phyloP scores from a whole-genome alignment of 2,888 invertebrate genomes.

The Octodonta nipae region DNA sequence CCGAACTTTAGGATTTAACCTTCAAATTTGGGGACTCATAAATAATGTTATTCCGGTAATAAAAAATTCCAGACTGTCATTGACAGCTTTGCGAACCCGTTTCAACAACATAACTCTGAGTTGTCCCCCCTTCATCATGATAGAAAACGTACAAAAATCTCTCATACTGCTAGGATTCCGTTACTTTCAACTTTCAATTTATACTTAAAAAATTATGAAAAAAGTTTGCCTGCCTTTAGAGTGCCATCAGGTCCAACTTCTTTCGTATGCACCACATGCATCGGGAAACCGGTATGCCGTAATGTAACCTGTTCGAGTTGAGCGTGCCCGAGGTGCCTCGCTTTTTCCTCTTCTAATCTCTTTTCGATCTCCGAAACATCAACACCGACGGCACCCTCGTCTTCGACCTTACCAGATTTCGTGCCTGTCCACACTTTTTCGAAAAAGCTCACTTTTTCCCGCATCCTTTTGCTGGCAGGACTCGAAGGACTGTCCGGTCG shows the following conservation, averaged over 20 bases:
- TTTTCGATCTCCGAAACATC: background rate
- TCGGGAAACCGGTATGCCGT: conserved; percentile 40
- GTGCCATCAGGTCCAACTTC: conserved; percentile 30
- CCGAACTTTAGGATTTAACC: too few relatives aligned
- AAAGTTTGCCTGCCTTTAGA: conserved; percentile 32
- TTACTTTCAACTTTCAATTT: too few relatives aligned
- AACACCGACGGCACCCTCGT: background rate
- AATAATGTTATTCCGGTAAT: too few relatives aligned
- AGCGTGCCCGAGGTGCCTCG: conserved; percentile 17
- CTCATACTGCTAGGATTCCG: too few relatives aligned
- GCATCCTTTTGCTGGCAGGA: conserved; percentile 42
- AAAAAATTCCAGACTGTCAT: too few relatives aligned
- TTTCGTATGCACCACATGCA: conserved; percentile 19
- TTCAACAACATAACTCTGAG: too few relatives aligned
- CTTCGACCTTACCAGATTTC: conserved; percentile 20
- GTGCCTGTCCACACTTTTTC: conserved; percentile 62
- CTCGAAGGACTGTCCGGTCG: conserved; percentile 29
- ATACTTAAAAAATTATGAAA: too few relatives aligned
- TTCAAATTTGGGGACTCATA: too few relatives aligned
- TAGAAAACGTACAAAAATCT: too few relatives aligned
- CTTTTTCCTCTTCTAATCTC: conserved; percentile 22
- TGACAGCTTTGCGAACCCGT: too few relatives aligned
- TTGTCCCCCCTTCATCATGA: too few relatives aligned
- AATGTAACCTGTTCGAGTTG: conserved; percentile 48
- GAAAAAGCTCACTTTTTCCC: conserved; percentile 65